Conservation (phyloP, 2,888 invertebrate species). For the Brachyopa scutellaris region DNA sequence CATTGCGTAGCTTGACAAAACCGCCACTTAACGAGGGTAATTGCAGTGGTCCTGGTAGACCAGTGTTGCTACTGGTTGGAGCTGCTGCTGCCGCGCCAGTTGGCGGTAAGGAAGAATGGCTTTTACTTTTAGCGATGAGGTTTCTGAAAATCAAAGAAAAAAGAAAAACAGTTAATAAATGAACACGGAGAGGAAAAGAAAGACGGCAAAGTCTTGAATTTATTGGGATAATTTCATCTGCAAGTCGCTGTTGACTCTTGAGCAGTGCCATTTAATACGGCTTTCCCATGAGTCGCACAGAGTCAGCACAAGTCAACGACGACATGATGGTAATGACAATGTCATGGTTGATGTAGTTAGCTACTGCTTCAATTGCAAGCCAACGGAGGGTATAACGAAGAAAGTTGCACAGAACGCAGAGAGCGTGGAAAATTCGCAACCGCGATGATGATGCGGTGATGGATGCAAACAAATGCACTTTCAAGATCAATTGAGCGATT, state of each 20-base stretch:
- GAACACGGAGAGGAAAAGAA: conserved; percentile 8
- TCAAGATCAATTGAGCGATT: conserved; percentile 71
- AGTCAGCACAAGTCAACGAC: conserved; percentile 34
- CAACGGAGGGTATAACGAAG: conserved; percentile 65
- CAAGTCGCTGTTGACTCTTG: conserved; percentile 30
- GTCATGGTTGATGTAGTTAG: conserved; percentile 63
- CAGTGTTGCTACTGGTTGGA: not conserved
- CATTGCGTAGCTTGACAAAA: conserved; percentile 81
- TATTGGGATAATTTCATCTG: conserved; percentile 49
- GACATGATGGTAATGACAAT: conserved; percentile 61
- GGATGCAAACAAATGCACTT: conserved; percentile 61
- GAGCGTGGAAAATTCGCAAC: conserved; percentile 57
- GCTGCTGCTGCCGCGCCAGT: conserved; percentile 71
- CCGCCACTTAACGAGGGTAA: conserved; percentile 78
- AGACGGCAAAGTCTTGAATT: conserved; percentile 41
- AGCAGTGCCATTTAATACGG: conserved; percentile 51
- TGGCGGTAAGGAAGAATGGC: conserved; percentile 79
- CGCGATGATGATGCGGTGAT: conserved; percentile 9
- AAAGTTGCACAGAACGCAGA: conserved; percentile 50
- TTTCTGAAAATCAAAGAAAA: conserved; percentile 75
- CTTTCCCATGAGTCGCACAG: conserved; percentile 56
- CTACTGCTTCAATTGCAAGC: conserved; percentile 54
- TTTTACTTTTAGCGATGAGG: conserved; percentile 81
- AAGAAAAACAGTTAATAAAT: conserved; percentile 34
- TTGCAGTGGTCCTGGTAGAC: conserved; percentile 78